phyloP scores from a whole-genome alignment of 2,113 vertebrate genomes.

The Sapajus apella region DNA sequence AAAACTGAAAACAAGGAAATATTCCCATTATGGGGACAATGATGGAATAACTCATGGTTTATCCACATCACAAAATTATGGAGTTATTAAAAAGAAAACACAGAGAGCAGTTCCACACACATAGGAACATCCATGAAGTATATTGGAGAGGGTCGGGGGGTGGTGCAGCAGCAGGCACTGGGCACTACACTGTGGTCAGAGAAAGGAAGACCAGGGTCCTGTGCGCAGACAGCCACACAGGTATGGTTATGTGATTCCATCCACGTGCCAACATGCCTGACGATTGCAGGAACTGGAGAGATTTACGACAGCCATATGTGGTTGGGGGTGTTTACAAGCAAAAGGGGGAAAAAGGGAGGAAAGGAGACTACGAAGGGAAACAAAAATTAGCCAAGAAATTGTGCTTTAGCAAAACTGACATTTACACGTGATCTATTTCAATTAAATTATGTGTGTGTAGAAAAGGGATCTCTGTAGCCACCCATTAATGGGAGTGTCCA shows the following conservation, averaged over 20 bases:
- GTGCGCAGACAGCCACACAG: background rate
- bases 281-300: background rate
- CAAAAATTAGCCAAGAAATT: background rate
- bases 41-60: background rate
- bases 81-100: background rate
- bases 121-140: background rate
- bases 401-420: background rate
- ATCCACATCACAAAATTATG: background rate
- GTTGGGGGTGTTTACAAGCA: background rate
- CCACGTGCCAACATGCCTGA: background rate
- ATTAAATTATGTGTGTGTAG: background rate
- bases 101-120: background rate
- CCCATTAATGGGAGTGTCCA: background rate
- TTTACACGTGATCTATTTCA: background rate
- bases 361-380: background rate
- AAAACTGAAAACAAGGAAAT: background rate
- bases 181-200: background rate
- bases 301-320: background rate
- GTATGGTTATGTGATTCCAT: background rate
- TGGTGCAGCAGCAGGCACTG: accelerated
- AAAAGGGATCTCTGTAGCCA: background rate
- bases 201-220: background rate
- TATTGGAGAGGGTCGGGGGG: background rate
- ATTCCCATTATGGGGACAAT: background rate
- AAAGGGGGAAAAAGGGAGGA: background rate